phyloP scores from a whole-genome alignment of 37 sponge, comb jelly and placozoan species.

The Crambe crambe region DNA sequence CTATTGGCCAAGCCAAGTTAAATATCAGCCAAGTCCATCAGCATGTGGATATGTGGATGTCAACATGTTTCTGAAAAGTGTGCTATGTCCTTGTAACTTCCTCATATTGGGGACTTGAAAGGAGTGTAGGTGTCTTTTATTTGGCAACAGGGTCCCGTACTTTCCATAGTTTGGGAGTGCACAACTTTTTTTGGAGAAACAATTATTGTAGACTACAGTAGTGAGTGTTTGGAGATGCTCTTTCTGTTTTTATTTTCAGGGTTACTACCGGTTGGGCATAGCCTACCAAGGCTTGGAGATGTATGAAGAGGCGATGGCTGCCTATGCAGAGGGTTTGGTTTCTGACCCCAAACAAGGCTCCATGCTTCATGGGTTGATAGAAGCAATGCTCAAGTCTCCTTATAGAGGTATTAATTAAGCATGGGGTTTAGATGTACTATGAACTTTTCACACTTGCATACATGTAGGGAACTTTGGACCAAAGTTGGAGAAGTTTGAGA shows the following conservation, averaged over 20 bases:
- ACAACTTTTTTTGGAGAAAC: no score
- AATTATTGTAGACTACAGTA: not conserved
- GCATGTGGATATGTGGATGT: not conserved
- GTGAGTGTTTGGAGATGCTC: no score
- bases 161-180: no score
- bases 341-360: constrained; percentile 74
- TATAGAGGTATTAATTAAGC: constrained; percentile 56
- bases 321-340: constrained; percentile 85
- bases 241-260: no score
- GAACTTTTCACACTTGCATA: not conserved
- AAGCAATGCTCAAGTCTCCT: constrained; percentile 77
- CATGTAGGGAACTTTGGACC: constrained; percentile 75
- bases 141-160: no score
- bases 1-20: not conserved
- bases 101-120: no score
- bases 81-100: no score
- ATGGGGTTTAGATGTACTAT: not conserved
- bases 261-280: constrained; percentile 86
- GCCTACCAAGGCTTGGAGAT: constrained; percentile 75
- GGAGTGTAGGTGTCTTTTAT: no score
- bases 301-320: constrained; percentile 73
- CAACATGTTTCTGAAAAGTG: not conserved
- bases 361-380: constrained; percentile 69
- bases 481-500: constrained; percentile 76
- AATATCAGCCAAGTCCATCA: not conserved